Percentiles rank a stretch among this genome's conserved stretches.
Evolutionary conservation across 2,797 vertebrate species (phyloP).

Genomic region (Cyprinodon diabolis): DNA sequence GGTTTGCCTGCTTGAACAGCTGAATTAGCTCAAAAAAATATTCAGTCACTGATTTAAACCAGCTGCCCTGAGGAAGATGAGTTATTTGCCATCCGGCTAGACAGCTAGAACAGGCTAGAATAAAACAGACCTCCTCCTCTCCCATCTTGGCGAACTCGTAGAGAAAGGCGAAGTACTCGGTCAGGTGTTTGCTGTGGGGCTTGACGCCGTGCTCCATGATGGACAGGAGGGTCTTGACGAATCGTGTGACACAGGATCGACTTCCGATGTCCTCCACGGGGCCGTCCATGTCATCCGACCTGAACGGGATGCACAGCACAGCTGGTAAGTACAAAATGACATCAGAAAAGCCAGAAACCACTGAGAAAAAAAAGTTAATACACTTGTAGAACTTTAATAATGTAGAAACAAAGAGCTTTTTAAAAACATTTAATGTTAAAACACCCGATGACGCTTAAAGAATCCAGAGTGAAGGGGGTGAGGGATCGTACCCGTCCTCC

Average conservation of each 20-base stretch:
- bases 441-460: too few relatives aligned
- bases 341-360: background rate
- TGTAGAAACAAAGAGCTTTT: too few relatives aligned
- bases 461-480: background rate
- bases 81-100: background rate
- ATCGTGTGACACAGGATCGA: constrained; percentile 96
- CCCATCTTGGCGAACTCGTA: constrained; percentile 99
- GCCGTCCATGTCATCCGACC: constrained; percentile 92
- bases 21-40: background rate
- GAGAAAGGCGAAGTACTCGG: constrained; percentile 97
- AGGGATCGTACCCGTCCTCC: constrained; percentile 89
- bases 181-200: constrained; percentile 98
- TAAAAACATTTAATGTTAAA: background rate
- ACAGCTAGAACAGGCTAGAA: background rate
- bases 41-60: background rate
- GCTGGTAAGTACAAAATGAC: background rate
- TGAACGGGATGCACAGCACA: background rate
- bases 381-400: background rate
- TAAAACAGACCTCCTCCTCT: constrained; percentile 90
- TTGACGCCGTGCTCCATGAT: constrained; percentile 99
- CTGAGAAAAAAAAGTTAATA: background rate
- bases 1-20: background rate
- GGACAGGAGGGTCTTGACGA: constrained; percentile 94
- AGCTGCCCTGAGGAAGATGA: background rate
- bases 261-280: constrained; percentile 98